phyloP scores from a whole-genome alignment of 2,888 invertebrate genomes.

The Clistopyga incitator region DNA sequence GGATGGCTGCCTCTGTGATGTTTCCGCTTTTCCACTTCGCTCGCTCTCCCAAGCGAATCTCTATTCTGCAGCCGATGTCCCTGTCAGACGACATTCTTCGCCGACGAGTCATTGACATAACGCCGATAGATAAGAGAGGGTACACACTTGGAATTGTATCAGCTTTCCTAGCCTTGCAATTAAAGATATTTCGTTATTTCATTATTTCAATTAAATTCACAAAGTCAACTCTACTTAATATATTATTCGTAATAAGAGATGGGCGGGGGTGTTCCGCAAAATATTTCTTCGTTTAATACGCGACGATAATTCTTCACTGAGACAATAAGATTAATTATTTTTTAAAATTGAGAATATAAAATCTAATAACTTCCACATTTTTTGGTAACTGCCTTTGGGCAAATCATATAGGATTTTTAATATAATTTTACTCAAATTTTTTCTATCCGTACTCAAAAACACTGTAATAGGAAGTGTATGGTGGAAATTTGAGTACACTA shows the following conservation, averaged over 20 bases:
- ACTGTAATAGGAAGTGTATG: too few species aligned
- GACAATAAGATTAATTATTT: too few species aligned
- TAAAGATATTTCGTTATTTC: background rate
- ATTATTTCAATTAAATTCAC: background rate
- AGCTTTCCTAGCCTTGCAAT: background rate
- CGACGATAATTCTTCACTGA: too few species aligned
- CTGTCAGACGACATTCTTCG: slow-evolving; percentile 4
- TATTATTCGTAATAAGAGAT: background rate
- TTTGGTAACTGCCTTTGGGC: too few species aligned
- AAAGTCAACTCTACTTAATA: background rate
- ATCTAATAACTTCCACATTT: too few species aligned
- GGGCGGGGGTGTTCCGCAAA: background rate
- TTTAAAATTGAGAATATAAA: too few species aligned
- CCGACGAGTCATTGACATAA: slow-evolving; percentile 18
- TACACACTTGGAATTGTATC: background rate
- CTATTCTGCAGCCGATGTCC: background rate
- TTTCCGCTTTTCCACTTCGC: slow-evolving; percentile 42
- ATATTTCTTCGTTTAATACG: background rate
- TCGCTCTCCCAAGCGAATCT: slow-evolving; percentile 26
- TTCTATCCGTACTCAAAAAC: too few species aligned
- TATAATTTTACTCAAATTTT: too few species aligned
- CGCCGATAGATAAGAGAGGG: background rate
- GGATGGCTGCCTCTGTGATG: slow-evolving; percentile 40
- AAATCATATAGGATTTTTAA: too few species aligned
- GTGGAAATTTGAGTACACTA: too few species aligned